Conservation (phyloP, 2,888 invertebrate species). For the Yponomeuta evonymella region DNA sequence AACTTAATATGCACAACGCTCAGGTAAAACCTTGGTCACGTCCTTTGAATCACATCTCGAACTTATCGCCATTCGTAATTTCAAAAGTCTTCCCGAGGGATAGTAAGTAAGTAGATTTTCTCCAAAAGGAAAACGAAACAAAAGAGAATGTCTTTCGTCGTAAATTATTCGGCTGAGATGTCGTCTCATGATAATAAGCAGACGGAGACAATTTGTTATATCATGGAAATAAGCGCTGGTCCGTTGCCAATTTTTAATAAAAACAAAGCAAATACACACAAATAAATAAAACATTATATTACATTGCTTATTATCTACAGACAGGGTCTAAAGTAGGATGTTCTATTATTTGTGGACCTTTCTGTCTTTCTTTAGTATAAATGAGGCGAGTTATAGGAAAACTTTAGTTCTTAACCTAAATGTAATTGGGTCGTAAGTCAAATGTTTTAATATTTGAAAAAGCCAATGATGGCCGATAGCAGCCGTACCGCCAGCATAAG, state of each 20-base stretch:
- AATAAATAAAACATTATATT: neutral
- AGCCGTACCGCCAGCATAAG: no score
- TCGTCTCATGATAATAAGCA: slow-evolving; percentile 9
- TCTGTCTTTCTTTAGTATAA: neutral
- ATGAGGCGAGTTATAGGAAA: neutral
- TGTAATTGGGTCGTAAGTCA: no score
- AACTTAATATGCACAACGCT: no score
- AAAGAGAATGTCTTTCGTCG: neutral
- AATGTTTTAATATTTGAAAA: no score
- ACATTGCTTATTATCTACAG: neutral
- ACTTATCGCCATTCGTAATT: neutral
- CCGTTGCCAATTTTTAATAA: neutral
- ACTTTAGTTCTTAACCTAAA: no score
- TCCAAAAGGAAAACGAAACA: slow-evolving; percentile 4
- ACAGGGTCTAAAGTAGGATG: neutral
- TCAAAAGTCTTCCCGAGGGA: neutral
- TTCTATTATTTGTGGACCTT: neutral
- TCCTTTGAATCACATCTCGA: no score
- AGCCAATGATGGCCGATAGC: no score
- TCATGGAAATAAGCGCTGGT: slow-evolving; percentile 7
- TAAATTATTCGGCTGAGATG: slow-evolving; percentile 9
- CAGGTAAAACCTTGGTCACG: no score
- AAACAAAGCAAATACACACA: neutral
- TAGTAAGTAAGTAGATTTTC: neutral
- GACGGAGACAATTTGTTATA: slow-evolving; percentile 8